A percentile compares a stretch with the other conserved stretches of the same genome.
Conservation (phyloP, 2,113 vertebrate species). For the Percopsis transmontana region DNA sequence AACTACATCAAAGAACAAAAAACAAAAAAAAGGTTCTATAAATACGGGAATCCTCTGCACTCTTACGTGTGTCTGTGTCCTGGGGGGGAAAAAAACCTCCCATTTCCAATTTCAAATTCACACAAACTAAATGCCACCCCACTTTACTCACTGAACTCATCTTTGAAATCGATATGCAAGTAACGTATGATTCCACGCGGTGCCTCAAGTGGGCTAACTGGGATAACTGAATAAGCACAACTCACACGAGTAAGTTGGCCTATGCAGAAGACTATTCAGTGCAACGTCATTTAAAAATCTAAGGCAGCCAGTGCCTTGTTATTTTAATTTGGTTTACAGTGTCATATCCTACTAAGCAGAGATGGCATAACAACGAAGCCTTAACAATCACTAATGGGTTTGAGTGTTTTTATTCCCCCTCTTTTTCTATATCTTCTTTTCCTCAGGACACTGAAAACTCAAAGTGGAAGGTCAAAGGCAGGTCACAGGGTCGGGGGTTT, state of each 20-base stretch:
- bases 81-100: conserved; percentile 62
- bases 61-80: conserved; percentile 53
- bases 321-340: conserved; percentile 41
- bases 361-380: conserved; percentile 33
- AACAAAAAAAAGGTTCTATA: conserved; percentile 52
- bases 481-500: conserved; percentile 8
- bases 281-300: conserved; percentile 61
- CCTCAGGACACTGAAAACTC: conserved; percentile 62
- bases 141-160: conserved; percentile 4
- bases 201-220: conserved; percentile 10
- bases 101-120: conserved; percentile 34
- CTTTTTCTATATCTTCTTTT: conserved; percentile 16
- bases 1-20: conserved; percentile 42
- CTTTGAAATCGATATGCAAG: conserved; percentile 12
- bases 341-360: conserved; percentile 43
- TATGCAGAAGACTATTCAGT: conserved; percentile 60
- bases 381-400: conserved; percentile 39
- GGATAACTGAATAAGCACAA: conserved; percentile 13
- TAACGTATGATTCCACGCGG: conserved; percentile 6
- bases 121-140: conserved; percentile 23
- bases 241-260: conserved; percentile 22
- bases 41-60: conserved; percentile 55
- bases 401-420: conserved; percentile 11
- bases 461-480: conserved; percentile 33
- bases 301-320: conserved; percentile 53